A percentile compares a stretch with the other conserved stretches of the same genome.
Evolutionary conservation across 2,113 vertebrate genomes (phyloP).

Genomic region (Crotalus tigris): DNA sequence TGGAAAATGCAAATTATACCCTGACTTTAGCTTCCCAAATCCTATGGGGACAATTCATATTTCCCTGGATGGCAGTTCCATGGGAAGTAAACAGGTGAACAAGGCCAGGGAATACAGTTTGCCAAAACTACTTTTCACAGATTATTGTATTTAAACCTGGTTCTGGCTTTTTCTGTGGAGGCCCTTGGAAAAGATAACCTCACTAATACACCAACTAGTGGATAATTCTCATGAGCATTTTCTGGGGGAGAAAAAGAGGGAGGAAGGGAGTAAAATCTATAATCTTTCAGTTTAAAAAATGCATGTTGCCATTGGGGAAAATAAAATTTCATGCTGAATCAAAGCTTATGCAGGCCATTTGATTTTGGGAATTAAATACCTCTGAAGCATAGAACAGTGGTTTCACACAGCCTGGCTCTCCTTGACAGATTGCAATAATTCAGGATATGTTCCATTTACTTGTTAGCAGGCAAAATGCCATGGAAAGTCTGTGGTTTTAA

Average conservation of each 20-base stretch:
- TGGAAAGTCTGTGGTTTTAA: slow-evolving; percentile 3
- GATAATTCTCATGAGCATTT: slow-evolving; percentile 13
- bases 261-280: neutral
- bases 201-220: neutral
- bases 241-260: neutral
- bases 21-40: neutral
- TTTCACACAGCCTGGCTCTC: slow-evolving; percentile 13
- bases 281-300: neutral
- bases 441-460: slow-evolving; percentile 6
- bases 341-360: slow-evolving; percentile 23
- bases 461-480: slow-evolving; percentile 23
- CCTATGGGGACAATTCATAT: neutral
- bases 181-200: neutral
- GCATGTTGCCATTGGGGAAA: neutral
- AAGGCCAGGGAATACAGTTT: neutral
- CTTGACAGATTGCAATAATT: neutral
- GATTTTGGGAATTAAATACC: slow-evolving; percentile 23
- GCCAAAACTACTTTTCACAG: neutral
- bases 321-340: slow-evolving; percentile 24
- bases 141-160: neutral
- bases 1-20: neutral
- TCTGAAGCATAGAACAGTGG: neutral
- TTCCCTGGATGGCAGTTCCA: neutral
- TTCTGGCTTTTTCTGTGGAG: neutral
- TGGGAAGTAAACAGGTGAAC: neutral